Conservation (phyloP, 2,113 vertebrate genomes). For the Spizaetus ornatus region DNA sequence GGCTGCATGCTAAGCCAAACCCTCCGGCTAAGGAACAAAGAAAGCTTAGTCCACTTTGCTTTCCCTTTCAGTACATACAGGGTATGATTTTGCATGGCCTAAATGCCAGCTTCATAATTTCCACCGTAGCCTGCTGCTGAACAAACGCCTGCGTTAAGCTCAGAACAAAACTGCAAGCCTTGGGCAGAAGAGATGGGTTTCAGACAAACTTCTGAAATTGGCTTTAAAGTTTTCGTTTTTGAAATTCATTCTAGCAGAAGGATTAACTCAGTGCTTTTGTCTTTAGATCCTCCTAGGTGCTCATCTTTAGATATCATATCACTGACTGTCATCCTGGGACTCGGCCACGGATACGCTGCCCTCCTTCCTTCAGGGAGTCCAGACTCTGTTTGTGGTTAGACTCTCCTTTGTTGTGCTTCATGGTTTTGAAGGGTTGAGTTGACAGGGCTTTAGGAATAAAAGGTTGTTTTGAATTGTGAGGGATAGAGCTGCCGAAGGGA, state of each 20-base stretch:
- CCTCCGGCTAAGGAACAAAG: background rate
- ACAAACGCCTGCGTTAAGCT: background rate
- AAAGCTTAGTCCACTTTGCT: background rate
- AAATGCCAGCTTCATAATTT: background rate
- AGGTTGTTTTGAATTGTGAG: background rate
- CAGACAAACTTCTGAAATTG: background rate
- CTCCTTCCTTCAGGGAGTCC: background rate
- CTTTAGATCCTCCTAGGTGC: background rate
- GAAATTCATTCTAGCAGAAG: background rate
- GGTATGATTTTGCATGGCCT: background rate
- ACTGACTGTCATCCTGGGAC: background rate
- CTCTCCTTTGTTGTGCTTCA: background rate
- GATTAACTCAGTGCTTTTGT: background rate
- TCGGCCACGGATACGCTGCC: fast-evolving
- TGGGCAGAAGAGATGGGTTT: background rate
- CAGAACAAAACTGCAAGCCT: background rate
- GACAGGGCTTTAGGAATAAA: background rate
- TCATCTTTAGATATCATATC: background rate
- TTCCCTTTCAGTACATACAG: background rate
- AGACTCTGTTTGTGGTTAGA: background rate
- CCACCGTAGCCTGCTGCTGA: background rate
- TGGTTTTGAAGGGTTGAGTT: background rate
- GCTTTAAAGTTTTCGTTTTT: background rate
- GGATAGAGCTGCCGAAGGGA: background rate
- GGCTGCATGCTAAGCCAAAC: background rate